Evolutionary conservation across 2,888 invertebrate genomes (phyloP), one percentile per base, ranked within the genome.

Genomic region (Parelbella ahira): DNA sequence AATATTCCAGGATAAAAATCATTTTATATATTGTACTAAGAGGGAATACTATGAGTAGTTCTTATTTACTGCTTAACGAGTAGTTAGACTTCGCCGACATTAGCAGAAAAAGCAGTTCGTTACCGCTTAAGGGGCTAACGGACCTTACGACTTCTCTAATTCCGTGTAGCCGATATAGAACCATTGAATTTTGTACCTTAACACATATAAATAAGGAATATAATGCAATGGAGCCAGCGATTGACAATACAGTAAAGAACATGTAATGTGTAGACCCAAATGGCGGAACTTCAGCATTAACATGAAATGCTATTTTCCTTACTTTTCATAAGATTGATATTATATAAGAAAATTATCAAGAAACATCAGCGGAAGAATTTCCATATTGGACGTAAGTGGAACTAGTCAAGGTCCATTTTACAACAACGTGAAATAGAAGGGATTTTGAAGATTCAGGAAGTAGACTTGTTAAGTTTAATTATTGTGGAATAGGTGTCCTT

Each of bases 61-160:
- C 11, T 15, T 29, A 29, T 29, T 29, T 29, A 29, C 15, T 29
- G 29, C 29, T 15, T 25, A 24, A 24, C 24, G 24, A 24, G 34
- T 34, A 10, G 24, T 34, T 34, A 34, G 24, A 2, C 13, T 23
- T 1, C 24, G n/a, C 10, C 15, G 24, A 34, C 34, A 18, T 34
- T 34, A 25, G 15, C 34, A 5, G 15, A 8, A n/a, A n/a, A n/a
- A n/a, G 32, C 21, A 7, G 10, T 25, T 9, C 18, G 15, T 25
- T 25, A n/a, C 18, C 21, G 15, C 24, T 23, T 15, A 18, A 23
- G 34, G n/a, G 10, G n/a, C 34, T 24, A 15, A 24, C 24, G 15
- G 21, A 25, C 24, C 34, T 18, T 18, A 3, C 19, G 12, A 23
- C 8, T 20, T 15, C 13, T 5, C 28, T 28, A 18, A 15, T 15